phyloP scores from a whole-genome alignment of 2,888 invertebrate genomes.

The Brenthis daphne region DNA sequence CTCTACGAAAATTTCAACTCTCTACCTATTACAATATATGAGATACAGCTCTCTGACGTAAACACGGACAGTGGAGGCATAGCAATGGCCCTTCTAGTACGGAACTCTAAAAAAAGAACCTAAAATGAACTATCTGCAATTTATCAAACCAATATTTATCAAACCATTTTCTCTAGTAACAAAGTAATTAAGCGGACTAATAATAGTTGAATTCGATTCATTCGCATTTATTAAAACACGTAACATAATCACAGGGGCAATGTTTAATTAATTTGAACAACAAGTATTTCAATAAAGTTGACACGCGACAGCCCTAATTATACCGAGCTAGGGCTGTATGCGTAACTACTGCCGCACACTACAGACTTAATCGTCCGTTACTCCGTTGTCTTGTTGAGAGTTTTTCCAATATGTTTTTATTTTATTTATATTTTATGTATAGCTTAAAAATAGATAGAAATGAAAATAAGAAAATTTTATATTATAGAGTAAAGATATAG shows the following conservation, averaged over 20 bases:
- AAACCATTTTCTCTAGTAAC: background rate
- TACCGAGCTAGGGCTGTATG: slow-evolving; percentile 34
- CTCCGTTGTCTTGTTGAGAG: background rate
- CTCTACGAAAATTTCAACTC: too few species aligned
- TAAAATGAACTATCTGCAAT: too few species aligned
- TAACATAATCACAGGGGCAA: slow-evolving; percentile 41
- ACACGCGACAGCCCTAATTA: slow-evolving; percentile 53
- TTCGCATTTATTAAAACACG: slow-evolving; percentile 40
- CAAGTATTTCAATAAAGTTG: slow-evolving; percentile 42
- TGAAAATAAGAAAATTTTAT: too few species aligned
- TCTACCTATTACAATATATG: too few species aligned
- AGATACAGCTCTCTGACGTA: too few species aligned
- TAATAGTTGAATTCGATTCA: slow-evolving; percentile 21
- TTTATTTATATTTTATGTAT: slow-evolving; percentile 9
- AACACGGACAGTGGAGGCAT: too few species aligned
- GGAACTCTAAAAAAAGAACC: too few species aligned
- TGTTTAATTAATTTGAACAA: slow-evolving; percentile 46
- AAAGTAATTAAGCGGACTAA: slow-evolving; percentile 26
- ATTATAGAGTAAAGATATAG: too few species aligned
- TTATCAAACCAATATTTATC: background rate
- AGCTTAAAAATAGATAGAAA: too few species aligned
- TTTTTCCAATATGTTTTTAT: slow-evolving; percentile 19
- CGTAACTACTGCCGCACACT: slow-evolving; percentile 17
- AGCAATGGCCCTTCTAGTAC: too few species aligned
- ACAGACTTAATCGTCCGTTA: slow-evolving; percentile 5